Base-by-base conservation (phyloP, 2,113 vertebrate species). In the Bubalus kerabau region DNA sequence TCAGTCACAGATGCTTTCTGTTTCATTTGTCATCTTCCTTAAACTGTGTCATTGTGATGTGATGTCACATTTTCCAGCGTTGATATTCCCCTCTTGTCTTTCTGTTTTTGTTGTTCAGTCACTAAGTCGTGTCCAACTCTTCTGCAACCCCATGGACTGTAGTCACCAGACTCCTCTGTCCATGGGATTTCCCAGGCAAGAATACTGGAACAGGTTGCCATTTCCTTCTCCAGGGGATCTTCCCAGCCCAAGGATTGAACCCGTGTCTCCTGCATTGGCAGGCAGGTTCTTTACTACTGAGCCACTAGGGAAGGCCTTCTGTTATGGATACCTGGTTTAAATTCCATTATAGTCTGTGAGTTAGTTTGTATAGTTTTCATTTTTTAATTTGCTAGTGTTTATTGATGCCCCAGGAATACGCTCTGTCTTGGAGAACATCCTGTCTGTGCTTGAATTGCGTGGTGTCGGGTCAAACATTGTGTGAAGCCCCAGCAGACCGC, bases 391-490 rank as follows among this genome's bases (percentile, higher is more conserved):
- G 46, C 30, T 24, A 40, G 46, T 23, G 48, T 82, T 82, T 48
- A 16, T 57, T 71, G 56, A 54, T 74, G 30, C 23, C 52, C 56
- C 54, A 30, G 60, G 48, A 50, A 5, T 19, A 7, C 6, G 30
- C 2, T 74, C 15, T n/a, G 3, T 26, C 46, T 46, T 26, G 46
- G 56, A 50, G 43, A 59, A 52, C 1, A 46, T n/a, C 21, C 50
- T 23, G 3, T 52, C 24, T 23, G 7, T 36, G 14, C 83, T 28
- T 2, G 67, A 30, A 2, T 28, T 24, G n/a, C 28, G 5, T 40
- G 24, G 2, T 43, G 17, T 21, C 0, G 6, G 46, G 12, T 54
- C 4, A 2, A 9, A 0, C 2, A 9, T 14, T 23, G 6, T 64
- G 5, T 24, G 48, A 32, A 10, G 52, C 3, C 60, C 57, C 13